Evolutionary conservation across 2,113 vertebrate species (phyloP), one percentile per base, ranked within the genome.

Genomic region (Microcebus lehilahytsara): DNA sequence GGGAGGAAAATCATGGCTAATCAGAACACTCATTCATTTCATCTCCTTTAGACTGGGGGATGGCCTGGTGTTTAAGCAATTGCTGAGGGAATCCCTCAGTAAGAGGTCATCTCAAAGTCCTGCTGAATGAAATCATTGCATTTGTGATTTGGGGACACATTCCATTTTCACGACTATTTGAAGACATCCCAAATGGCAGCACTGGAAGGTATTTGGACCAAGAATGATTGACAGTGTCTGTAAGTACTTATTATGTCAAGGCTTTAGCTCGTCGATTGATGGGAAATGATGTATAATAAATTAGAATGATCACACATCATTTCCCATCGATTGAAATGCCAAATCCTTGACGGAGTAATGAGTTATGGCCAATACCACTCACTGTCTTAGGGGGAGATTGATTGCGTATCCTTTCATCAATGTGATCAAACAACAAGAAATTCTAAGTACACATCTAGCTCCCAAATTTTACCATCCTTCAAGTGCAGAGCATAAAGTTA

Each of bases 291-390:
- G 99, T 99, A 99, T 99, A 99, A 99, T 99, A 99, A 99, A 99
- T 99, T 99, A 99, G 99, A 99, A 99, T 99, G 98, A 99, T 99
- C 98, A 99, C 99, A 99, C 99, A 99, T 99, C 99, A 99, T 99
- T 99, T 99, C 99, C 99, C 99, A 99, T 99, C 98, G 98, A 99
- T 99, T 99, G 99, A 99, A 99, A 99, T 99, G 99, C 99, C 99
- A 99, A 99, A 99, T 98, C 98, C 98, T 98, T 99, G 99, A 99
- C 98, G 97, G 98, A 99, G 98, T 99, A 99, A 99, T 99, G 98
- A 99, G 98, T 99, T 99, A 99, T 98, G 98, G 98, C 99, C 98
- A 99, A 99, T 99, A 99, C 98, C 98, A 98, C 98, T 99, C 98
- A 99, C 98, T 99, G 98, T 99, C 99, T 99, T 98, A 98, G 98